Conservation (phyloP, 2,888 invertebrate species). For the Ormyrus pomaceus region DNA sequence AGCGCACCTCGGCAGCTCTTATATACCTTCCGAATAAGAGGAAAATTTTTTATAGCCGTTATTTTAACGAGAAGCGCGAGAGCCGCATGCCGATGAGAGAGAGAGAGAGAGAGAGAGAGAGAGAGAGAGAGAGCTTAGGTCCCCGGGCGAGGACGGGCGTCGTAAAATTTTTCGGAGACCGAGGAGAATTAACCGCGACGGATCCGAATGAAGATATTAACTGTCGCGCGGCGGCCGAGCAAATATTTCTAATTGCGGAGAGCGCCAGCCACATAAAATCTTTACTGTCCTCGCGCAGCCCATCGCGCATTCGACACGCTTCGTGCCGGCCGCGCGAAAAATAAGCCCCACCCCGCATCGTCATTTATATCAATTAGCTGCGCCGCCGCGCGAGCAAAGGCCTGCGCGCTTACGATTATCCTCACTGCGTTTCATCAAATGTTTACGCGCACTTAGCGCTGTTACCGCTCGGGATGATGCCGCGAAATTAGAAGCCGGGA, state of each 20-base stretch:
- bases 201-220: constrained; percentile 68
- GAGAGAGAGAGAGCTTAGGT: constrained; percentile 47
- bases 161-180: constrained; percentile 49
- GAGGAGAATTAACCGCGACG: constrained; percentile 45
- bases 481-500: constrained; percentile 30
- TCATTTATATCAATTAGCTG: constrained; percentile 46
- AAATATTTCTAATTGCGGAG: constrained; percentile 70
- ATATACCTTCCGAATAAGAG: constrained; percentile 54
- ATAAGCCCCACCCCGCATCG: not conserved
- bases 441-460: constrained; percentile 50
- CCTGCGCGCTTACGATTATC: constrained; percentile 20
- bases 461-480: constrained; percentile 10
- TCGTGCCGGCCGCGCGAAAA: constrained; percentile 12
- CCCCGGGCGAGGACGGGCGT: constrained; percentile 1
- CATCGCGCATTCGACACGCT: constrained; percentile 32
- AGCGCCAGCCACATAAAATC: constrained; percentile 63
- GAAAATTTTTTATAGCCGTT: constrained; percentile 58
- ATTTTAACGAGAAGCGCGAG: constrained; percentile 64
- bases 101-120: constrained; percentile 18
- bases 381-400: too few species aligned
- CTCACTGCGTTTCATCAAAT: constrained; percentile 50
- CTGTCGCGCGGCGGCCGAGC: constrained; percentile 57
- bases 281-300: constrained; percentile 62
- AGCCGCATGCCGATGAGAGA: constrained; percentile 60
- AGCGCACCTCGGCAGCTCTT: too few species aligned